Conservation (phyloP, 2,797 vertebrate species). For the Manis javanica region DNA sequence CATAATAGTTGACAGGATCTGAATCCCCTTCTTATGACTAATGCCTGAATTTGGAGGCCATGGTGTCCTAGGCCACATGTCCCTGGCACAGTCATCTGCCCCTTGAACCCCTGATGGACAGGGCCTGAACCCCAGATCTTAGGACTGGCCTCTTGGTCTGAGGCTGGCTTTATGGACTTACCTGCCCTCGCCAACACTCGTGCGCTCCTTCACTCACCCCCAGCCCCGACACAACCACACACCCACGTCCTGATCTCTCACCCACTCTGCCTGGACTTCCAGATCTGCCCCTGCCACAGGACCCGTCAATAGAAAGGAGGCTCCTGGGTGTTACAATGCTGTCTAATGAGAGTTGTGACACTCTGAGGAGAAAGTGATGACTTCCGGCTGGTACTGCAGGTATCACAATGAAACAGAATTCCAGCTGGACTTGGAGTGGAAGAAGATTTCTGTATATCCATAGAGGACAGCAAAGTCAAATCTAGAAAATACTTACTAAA, state of each 20-base stretch:
- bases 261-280: neutral
- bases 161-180: neutral
- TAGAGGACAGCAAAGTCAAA: neutral
- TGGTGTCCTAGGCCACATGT: neutral
- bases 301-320: neutral
- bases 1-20: neutral
- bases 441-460: neutral
- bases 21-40: neutral
- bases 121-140: neutral
- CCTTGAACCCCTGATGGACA: neutral
- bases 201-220: neutral
- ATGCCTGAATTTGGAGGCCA: neutral
- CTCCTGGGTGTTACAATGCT: neutral
- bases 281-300: neutral
- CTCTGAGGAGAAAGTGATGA: neutral
- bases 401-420: neutral
- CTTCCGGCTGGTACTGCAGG: neutral
- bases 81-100: neutral
- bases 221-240: too few species aligned
- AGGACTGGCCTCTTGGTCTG: neutral
- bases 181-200: neutral
- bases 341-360: neutral
- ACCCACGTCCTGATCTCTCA: neutral
- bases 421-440: neutral
- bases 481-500: neutral